Evolutionary conservation across 2,113 vertebrate species (phyloP).

Genomic region (Vimba vimba): DNA sequence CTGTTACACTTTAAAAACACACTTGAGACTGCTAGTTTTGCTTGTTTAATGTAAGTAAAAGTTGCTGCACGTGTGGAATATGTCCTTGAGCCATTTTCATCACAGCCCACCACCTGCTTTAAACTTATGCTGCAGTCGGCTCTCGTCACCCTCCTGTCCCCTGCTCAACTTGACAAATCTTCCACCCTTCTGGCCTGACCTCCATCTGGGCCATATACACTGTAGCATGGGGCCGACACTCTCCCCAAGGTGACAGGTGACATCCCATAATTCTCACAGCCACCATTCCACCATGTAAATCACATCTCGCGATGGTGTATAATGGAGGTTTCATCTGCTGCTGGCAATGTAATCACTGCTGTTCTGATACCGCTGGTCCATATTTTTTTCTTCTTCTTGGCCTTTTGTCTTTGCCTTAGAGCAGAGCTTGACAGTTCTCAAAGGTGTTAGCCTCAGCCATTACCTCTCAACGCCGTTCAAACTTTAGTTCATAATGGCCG

Average conservation of each 20-base stretch:
- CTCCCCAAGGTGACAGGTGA: neutral
- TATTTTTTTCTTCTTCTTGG: neutral
- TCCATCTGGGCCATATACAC: neutral
- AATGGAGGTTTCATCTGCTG: slow-evolving; percentile 17
- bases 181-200: slow-evolving; percentile 4
- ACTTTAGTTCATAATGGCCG: slow-evolving; percentile 31
- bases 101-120: slow-evolving; percentile 14
- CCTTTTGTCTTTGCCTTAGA: neutral
- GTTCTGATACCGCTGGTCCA: neutral
- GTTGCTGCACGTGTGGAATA: neutral
- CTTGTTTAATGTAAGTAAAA: neutral
- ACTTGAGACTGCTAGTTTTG: neutral
- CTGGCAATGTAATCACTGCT: neutral
- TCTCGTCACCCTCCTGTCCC: slow-evolving; percentile 14
- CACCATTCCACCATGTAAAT: slow-evolving; percentile 16
- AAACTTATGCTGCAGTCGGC: neutral
- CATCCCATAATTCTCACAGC: neutral
- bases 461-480: neutral
- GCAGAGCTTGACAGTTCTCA: neutral
- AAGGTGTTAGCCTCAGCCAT: slow-evolving; percentile 35
- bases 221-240: neutral
- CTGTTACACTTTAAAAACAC: neutral
- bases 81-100: neutral
- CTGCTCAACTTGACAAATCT: neutral
- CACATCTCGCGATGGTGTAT: neutral